These are phyloP conservation scores for Yasuhikotakia modesta DNA, from an alignment of 2,797 vertebrate genomes.

Conservation along the genomic window DNA sequence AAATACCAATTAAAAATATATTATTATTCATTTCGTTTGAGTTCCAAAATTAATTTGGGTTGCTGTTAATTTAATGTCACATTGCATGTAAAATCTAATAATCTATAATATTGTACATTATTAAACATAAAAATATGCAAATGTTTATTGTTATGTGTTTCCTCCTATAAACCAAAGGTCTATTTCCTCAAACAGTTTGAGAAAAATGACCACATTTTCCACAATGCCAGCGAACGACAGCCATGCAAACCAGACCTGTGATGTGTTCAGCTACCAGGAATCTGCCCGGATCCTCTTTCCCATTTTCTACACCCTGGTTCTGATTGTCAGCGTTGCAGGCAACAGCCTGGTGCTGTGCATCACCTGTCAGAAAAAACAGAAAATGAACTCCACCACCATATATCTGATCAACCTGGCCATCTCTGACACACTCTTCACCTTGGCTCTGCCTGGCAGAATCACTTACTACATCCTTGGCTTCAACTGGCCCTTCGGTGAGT, in stretches of 20 bases:
- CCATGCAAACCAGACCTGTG: constrained; percentile 72
- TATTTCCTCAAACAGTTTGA: background rate
- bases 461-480: constrained; percentile 79
- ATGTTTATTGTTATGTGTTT: background rate
- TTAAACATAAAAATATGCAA: background rate
- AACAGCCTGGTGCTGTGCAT: constrained; percentile 83
- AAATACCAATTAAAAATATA: too few relatives aligned
- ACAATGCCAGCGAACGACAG: constrained; percentile 22
- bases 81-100: background rate
- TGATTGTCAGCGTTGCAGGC: constrained; percentile 76
- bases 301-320: constrained; percentile 77
- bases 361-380: constrained; percentile 78
- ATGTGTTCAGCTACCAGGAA: constrained; percentile 72
- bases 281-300: constrained; percentile 75
- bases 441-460: constrained; percentile 80
- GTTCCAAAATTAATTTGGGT: background rate
- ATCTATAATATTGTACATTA: background rate
- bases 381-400: constrained; percentile 82
- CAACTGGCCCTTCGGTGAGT: constrained; percentile 84
- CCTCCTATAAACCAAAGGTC: constrained; percentile 7
- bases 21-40: background rate
- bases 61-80: background rate
- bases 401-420: constrained; percentile 84
- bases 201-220: constrained; percentile 21
- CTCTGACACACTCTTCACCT: constrained; percentile 83